phyloP scores from a whole-genome alignment of 1,140 invertebrate species.

The Heliconius congener region DNA sequence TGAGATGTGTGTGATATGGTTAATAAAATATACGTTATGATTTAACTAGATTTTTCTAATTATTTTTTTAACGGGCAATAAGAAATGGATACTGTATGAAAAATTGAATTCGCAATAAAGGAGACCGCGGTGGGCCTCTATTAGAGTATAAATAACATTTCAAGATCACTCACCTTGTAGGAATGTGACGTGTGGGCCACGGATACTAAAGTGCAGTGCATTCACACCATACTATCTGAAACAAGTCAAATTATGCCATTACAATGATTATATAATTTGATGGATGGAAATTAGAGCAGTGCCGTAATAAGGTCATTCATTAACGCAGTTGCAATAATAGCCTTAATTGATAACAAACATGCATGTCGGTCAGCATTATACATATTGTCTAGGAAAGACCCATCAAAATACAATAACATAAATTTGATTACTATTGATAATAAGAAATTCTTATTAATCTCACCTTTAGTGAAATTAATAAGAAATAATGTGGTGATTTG shows the following conservation, averaged over 20 bases:
- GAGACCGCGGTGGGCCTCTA: not conserved
- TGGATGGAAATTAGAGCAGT: constrained; percentile 36
- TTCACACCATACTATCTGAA: constrained; percentile 65
- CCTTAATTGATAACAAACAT: constrained; percentile 43
- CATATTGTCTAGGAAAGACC: not conserved
- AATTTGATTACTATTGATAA: not conserved
- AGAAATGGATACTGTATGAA: not conserved
- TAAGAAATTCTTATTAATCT: too few species aligned
- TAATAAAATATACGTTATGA: not conserved
- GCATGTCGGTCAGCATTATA: constrained; percentile 12
- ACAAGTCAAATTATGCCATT: constrained; percentile 48
- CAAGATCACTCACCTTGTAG: constrained; percentile 12
- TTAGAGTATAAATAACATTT: constrained; percentile 11
- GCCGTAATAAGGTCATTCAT: constrained; percentile 42
- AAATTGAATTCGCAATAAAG: not conserved
- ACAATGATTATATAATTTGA: constrained; percentile 35
- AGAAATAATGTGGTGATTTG: too few species aligned
- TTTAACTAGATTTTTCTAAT: not conserved
- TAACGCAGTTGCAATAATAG: constrained; percentile 39
- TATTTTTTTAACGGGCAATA: not conserved
- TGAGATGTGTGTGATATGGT: not conserved
- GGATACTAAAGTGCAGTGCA: constrained; percentile 45
- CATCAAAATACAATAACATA: not conserved
- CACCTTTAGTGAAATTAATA: too few species aligned
- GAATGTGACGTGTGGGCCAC: constrained; percentile 33